A percentile compares a stretch with the other conserved stretches of the same genome.
Conservation (phyloP, 2,888 invertebrate species). For the Lasioglossum villosulum region DNA sequence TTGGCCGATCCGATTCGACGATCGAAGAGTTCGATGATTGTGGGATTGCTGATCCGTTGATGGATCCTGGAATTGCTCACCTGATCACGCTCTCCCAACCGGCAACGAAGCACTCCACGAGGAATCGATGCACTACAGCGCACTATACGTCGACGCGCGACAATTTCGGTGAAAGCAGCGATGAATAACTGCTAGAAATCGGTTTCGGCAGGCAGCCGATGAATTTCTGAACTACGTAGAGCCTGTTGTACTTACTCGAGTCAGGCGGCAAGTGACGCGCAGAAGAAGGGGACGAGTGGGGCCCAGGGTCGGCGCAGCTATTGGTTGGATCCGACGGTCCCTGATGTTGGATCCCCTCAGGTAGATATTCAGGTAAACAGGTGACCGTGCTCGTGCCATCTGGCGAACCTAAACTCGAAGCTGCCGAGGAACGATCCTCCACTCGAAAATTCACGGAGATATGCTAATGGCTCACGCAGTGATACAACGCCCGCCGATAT, state of each 20-base stretch:
- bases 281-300: constrained; percentile 45
- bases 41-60: background rate
- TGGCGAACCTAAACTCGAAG: constrained; percentile 51
- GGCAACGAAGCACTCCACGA: background rate
- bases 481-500: background rate
- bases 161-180: constrained; percentile 15
- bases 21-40: background rate
- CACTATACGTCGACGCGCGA: constrained; percentile 23
- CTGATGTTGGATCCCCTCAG: constrained; percentile 47
- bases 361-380: constrained; percentile 71
- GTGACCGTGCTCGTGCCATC: constrained; percentile 72
- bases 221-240: constrained; percentile 72
- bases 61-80: constrained; percentile 41
- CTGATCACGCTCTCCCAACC: constrained; percentile 20
- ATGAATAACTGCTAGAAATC: constrained; percentile 27
- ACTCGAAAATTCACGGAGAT: background rate
- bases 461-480: background rate
- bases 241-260: constrained; percentile 60
- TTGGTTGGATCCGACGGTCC: constrained; percentile 58
- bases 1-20: background rate
- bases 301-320: constrained; percentile 66
- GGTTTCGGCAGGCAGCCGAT: constrained; percentile 55
- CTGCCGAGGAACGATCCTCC: background rate
- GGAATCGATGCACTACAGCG: constrained; percentile 21
- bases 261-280: constrained; percentile 50